A percentile compares a stretch with the other conserved stretches of the same genome.
phyloP scores from a whole-genome alignment of 1,140 invertebrate genomes.

The Drosophila nebulosa region DNA sequence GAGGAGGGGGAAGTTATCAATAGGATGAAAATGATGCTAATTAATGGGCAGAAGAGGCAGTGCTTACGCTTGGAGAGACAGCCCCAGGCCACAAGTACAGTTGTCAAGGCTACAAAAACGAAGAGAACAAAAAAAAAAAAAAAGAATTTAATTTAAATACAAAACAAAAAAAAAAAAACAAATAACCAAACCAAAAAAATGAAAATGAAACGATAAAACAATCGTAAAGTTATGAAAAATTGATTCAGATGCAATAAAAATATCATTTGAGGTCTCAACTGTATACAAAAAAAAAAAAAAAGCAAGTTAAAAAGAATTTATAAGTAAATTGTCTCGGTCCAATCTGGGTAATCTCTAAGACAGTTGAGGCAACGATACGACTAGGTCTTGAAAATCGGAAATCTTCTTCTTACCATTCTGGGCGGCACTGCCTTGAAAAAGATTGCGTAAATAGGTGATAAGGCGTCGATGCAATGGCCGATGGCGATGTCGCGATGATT shows the following conservation, averaged over 20 bases:
- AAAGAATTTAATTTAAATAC: neutral
- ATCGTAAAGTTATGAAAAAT: neutral
- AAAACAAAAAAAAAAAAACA: neutral
- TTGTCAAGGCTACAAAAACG: constrained; percentile 35
- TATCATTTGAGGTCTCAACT: neutral
- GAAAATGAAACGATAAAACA: neutral
- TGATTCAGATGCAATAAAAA: neutral
- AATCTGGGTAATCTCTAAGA: neutral
- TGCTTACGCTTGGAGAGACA: constrained; percentile 62
- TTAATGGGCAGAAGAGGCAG: constrained; percentile 13
- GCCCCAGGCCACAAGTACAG: constrained; percentile 47
- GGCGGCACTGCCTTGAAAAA: constrained; percentile 72
- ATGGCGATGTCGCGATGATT: constrained; percentile 69
- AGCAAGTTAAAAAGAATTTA: too few species aligned
- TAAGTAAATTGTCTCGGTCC: too few species aligned
- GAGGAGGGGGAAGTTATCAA: too few species aligned
- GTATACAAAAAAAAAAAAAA: neutral
- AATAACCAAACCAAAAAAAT: neutral
- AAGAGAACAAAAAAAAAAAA: constrained; percentile 6
- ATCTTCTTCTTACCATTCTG: constrained; percentile 67
- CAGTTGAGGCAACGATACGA: neutral
- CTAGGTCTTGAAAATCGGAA: neutral
- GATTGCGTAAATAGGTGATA: constrained; percentile 69
- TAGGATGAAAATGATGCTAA: too few species aligned
- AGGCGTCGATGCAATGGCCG: constrained; percentile 72